These are phyloP conservation scores for Oreochromis mossambicus DNA, from an alignment of 2,797 vertebrate species.

Conservation along the genomic window DNA sequence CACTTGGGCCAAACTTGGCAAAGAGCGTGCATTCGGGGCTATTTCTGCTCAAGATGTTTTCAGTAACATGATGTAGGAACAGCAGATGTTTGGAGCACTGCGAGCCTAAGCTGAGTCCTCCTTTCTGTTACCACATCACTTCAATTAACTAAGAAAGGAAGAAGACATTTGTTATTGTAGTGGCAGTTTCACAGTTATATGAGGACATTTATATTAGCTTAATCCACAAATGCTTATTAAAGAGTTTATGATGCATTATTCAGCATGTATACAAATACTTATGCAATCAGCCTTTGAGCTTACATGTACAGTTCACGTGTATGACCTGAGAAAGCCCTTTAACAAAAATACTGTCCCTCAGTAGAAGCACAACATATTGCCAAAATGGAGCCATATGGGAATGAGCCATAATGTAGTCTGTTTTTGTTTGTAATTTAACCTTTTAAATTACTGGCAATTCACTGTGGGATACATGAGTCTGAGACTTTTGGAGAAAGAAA, in stretches of 20 bases:
- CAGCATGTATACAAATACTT: not conserved
- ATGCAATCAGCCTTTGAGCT: not conserved
- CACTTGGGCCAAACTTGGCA: not conserved
- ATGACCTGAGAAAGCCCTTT: not conserved
- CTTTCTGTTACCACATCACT: not conserved
- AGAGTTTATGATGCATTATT: not conserved
- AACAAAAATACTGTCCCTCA: not conserved
- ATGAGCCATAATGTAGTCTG: not conserved
- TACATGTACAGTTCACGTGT: not conserved
- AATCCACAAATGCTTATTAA: not conserved
- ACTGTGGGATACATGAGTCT: not conserved
- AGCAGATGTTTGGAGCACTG: not conserved
- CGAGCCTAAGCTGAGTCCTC: not conserved
- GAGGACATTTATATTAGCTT: not conserved
- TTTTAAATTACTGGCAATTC: not conserved
- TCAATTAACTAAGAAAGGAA: not conserved
- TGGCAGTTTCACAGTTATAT: not conserved
- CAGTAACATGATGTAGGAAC: not conserved
- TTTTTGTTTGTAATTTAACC: not conserved
- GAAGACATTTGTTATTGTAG: not conserved
- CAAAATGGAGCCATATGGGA: not conserved
- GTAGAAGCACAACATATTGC: not conserved
- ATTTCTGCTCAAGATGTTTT: not conserved
- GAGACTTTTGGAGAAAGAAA: not conserved
- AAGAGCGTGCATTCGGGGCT: not conserved